Percentiles rank a stretch among this genome's conserved stretches.
Conservation (phyloP, 30 jellyfish, hydroid and myxozoan species). For the Turritopsis rubra region DNA sequence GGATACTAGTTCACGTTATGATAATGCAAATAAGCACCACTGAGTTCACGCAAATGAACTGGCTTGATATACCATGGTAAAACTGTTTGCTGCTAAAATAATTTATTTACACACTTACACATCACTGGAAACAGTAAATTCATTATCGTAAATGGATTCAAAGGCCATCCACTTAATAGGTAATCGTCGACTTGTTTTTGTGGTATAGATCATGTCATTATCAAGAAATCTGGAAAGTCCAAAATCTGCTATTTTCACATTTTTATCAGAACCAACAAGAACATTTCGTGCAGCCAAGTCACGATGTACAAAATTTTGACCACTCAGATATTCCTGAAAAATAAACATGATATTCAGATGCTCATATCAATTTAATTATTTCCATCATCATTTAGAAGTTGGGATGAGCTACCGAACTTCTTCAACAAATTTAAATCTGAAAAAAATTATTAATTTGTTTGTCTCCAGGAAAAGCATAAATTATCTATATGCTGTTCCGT, state of each 20-base stretch:
- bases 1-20: too few relatives aligned
- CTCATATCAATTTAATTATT: too few relatives aligned
- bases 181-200: neutral
- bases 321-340: neutral
- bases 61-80: too few relatives aligned
- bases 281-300: slow-evolving; percentile 62
- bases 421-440: too few relatives aligned
- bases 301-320: slow-evolving; percentile 25
- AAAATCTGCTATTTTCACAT: slow-evolving; percentile 41
- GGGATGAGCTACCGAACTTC: too few relatives aligned
- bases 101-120: neutral
- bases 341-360: neutral
- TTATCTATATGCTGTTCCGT: too few relatives aligned
- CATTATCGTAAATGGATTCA: slow-evolving; percentile 19
- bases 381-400: too few relatives aligned
- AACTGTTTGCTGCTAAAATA: too few relatives aligned
- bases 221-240: slow-evolving; percentile 20
- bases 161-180: slow-evolving; percentile 61
- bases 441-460: too few relatives aligned
- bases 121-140: neutral
- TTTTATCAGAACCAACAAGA: slow-evolving; percentile 50
- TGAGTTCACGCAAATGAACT: too few relatives aligned
- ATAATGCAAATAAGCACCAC: too few relatives aligned
- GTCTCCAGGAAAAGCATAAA: neutral
- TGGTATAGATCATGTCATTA: neutral